phyloP scores from a whole-genome alignment of 2,888 invertebrate genomes.

The Falcaria lacertinaria region DNA sequence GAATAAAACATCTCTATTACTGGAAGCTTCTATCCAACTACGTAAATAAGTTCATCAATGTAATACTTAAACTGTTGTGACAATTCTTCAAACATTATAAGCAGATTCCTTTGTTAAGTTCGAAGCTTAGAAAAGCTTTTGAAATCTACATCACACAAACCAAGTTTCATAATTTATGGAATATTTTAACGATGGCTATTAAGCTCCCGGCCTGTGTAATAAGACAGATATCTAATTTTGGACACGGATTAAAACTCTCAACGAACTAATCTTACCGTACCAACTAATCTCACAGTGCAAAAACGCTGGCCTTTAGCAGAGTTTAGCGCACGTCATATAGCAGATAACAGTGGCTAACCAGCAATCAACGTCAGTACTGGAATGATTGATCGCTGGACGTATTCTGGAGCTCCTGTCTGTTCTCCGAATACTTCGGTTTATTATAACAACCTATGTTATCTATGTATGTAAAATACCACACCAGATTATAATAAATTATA shows the following conservation, averaged over 20 bases:
- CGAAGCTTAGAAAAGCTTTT: not conserved
- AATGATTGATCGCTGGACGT: not conserved
- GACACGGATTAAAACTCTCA: not conserved
- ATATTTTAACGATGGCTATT: not conserved
- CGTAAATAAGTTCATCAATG: no score
- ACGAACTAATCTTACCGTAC: not conserved
- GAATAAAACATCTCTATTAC: no score
- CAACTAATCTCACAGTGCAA: not conserved
- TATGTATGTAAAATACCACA: no score
- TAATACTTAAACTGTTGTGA: not conserved
- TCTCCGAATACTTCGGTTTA: not conserved
- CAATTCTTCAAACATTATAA: not conserved
- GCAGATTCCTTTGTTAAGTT: not conserved
- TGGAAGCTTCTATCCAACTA: no score
- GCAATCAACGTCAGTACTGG: not conserved
- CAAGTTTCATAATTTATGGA: conserved; percentile 1
- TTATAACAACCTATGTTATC: not conserved
- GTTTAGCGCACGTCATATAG: not conserved
- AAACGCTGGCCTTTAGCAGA: no score
- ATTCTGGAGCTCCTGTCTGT: not conserved
- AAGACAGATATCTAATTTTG: not conserved
- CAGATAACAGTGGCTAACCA: not conserved
- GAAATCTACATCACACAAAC: conserved; percentile 1
- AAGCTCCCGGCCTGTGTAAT: not conserved
- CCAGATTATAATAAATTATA: not conserved